Evolutionary conservation across 2,113 vertebrate genomes (phyloP).

Genomic region (Otus sunia): DNA sequence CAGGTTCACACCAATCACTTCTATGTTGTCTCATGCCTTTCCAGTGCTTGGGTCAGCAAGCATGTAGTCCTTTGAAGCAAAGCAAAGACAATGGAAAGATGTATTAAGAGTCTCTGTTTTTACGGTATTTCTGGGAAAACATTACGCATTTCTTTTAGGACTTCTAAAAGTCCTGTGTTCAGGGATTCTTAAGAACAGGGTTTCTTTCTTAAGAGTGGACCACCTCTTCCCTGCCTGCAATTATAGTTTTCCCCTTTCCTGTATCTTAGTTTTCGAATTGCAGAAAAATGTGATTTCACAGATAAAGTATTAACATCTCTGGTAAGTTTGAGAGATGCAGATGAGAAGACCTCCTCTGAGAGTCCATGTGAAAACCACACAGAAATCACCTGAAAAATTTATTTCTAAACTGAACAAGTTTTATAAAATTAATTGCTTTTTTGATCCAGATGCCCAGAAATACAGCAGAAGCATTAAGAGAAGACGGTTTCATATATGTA

Average conservation of each 20-base stretch:
- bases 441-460: neutral
- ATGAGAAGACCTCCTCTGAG: neutral
- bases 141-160: neutral
- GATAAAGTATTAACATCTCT: neutral
- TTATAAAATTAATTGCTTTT: neutral
- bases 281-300: neutral
- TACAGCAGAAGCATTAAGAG: neutral
- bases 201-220: neutral
- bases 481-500: neutral
- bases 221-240: neutral
- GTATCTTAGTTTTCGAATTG: neutral
- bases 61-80: neutral
- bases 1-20: neutral
- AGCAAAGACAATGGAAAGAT: neutral
- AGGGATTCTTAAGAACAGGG: neutral
- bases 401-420: neutral
- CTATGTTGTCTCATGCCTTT: neutral
- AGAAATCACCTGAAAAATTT: neutral
- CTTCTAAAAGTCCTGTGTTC: neutral
- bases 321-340: neutral
- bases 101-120: neutral
- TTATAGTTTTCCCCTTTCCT: neutral
- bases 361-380: neutral
- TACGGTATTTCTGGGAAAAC: neutral
- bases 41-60: neutral